Evolutionary conservation across 2,113 vertebrate genomes (phyloP).

Genomic region (Aix galericulata): DNA sequence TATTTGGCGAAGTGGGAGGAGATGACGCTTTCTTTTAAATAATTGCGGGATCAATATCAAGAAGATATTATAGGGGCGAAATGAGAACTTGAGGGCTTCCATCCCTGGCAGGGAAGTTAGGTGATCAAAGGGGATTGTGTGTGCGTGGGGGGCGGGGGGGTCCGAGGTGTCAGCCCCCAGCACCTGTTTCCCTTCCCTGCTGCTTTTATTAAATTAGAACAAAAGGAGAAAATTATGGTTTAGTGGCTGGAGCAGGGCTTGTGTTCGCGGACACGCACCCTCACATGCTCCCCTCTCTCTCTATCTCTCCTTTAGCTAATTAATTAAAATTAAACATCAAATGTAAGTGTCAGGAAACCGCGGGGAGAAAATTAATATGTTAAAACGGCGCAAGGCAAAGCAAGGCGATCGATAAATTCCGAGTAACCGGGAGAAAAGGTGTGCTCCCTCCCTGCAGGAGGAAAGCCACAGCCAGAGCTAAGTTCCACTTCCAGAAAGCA

Average conservation of each 20-base stretch:
- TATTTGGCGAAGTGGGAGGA: slow-evolving; percentile 77
- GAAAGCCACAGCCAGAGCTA: background rate
- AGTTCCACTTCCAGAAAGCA: background rate
- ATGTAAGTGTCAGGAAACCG: background rate
- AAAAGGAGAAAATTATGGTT: slow-evolving; percentile 39
- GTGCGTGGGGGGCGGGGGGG: background rate
- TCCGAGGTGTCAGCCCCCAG: background rate
- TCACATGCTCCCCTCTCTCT: background rate
- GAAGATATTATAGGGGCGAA: slow-evolving; percentile 57
- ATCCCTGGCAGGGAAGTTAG: background rate
- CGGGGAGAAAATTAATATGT: slow-evolving; percentile 27
- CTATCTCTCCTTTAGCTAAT: background rate
- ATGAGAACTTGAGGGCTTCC: slow-evolving; percentile 34
- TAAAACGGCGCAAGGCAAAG: slow-evolving; percentile 13
- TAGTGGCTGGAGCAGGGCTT: background rate
- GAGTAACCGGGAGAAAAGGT: background rate
- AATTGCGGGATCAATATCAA: slow-evolving; percentile 72
- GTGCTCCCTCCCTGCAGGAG: background rate
- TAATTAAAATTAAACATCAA: slow-evolving; percentile 62
- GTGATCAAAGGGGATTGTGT: background rate
- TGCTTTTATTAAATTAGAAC: slow-evolving; percentile 61
- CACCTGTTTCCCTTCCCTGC: slow-evolving; percentile 31
- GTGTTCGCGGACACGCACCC: background rate
- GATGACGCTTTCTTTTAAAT: slow-evolving; percentile 77
- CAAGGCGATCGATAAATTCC: background rate